These are phyloP conservation scores for Sebastes taczanowskii DNA, from an alignment of 2,797 vertebrate genomes.

Conservation along the genomic window DNA sequence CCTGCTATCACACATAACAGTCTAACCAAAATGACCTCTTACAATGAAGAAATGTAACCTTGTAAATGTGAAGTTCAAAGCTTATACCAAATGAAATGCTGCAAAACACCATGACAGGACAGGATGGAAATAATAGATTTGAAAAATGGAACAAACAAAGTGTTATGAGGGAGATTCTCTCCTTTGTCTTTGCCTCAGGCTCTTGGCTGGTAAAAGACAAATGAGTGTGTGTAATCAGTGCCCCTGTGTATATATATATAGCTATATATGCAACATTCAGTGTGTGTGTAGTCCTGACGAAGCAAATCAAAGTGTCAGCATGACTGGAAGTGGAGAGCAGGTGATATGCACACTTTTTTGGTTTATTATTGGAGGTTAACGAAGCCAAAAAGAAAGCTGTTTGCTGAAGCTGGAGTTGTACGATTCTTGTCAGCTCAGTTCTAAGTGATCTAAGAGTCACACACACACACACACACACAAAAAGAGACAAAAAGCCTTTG, in stretches of 20 bases:
- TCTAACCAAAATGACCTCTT: not conserved
- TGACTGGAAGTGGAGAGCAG: not conserved
- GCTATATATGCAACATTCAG: not conserved
- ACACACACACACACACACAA: not conserved
- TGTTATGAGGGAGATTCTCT: not conserved
- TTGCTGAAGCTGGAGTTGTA: not conserved
- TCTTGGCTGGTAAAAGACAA: slow-evolving; percentile 13
- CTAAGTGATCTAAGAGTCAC: not conserved
- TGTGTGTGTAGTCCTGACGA: not conserved
- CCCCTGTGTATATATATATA: not conserved
- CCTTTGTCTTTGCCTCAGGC: slow-evolving; percentile 32
- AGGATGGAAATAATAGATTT: not conserved
- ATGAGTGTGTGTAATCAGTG: slow-evolving; percentile 10
- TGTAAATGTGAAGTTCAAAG: not conserved
- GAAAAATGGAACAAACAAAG: slow-evolving; percentile 15
- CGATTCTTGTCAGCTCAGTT: not conserved
- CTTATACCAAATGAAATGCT: not conserved
- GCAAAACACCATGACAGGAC: not conserved
- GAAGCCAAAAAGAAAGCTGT: not conserved
- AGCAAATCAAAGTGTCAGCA: slow-evolving; percentile 2
- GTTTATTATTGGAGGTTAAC: not conserved
- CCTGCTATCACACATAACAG: too few relatives aligned
- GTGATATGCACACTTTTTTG: not conserved
- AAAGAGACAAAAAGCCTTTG: not conserved
- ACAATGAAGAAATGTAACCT: not conserved